Percentiles rank a stretch among this genome's conserved stretches.
Evolutionary conservation across 2,113 vertebrate genomes (phyloP).

Genomic region (Terrapene triunguis): DNA sequence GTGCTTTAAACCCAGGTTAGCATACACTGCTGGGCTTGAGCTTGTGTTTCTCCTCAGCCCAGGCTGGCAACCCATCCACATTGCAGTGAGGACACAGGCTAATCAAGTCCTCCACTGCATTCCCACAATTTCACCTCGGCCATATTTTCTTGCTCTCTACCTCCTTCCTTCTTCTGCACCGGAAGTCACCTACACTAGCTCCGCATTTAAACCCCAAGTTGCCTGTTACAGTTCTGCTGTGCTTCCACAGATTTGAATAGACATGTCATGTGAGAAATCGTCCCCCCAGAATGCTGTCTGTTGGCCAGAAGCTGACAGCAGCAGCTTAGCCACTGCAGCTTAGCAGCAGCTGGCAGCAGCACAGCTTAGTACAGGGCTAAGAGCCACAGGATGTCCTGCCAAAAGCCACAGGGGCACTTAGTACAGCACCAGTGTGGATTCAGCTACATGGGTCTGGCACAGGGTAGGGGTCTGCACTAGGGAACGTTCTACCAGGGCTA

Average conservation of each 20-base stretch:
- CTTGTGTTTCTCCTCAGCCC: not conserved
- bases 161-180: not conserved
- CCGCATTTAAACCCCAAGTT: rapidly evolving
- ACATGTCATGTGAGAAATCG: not conserved
- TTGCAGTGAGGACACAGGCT: not conserved
- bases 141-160: not conserved
- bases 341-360: not conserved
- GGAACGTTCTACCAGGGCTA: not conserved
- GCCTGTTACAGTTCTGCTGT: not conserved
- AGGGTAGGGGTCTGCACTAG: not conserved
- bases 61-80: rapidly evolving
- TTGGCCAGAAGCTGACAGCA: not conserved
- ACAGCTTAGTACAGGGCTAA: not conserved
- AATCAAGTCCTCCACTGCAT: not conserved
- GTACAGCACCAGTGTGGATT: rapidly evolving
- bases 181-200: not conserved
- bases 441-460: not conserved
- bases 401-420: rapidly evolving
- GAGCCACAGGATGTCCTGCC: not conserved
- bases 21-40: not conserved
- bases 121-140: not conserved
- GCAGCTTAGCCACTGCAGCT: not conserved
- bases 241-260: not conserved
- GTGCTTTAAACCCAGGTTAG: not conserved
- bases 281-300: not conserved